Base-by-base conservation (phyloP, 2,113 vertebrate species). In the Trogon surrucura region DNA sequence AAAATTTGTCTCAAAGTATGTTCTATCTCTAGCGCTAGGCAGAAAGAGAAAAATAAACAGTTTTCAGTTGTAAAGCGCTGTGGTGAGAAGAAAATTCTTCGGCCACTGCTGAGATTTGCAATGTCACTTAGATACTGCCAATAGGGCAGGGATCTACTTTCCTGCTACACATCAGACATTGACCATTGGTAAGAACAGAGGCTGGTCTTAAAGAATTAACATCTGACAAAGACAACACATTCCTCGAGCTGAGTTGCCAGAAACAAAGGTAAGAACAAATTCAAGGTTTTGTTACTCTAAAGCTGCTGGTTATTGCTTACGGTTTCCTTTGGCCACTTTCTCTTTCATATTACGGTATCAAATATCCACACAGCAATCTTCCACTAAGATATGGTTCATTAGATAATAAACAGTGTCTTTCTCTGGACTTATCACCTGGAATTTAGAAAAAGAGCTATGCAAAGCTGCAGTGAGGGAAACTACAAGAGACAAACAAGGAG, bases 401-500 rank as follows among this genome's bases (percentile, higher is more conserved):
- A 70, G 54, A 23, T 38, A 53, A 80, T 8, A 88, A 81, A 51
- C 56, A 56, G 13, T 41, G 14, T 26, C 26, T 78, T 83, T 84
- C 57, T 74, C 79, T 88, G 51, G 45, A 13, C 25, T 95, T 64
- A 56, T 51, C 53, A 78, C 48, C 44, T 75, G 75, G 36, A 96
- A 85, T 56, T 64, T 18, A 86, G 67, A 74, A 80, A 85, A 91
- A 69, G 22, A 20, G 14, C 66, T 85, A 13, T 2, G 11, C 17
- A 79, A 89, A 91, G 23, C 47, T 91, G 56, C 67, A 83, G 71
- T 1, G 8, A 16, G 9, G 60, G 47, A 80, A 89, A 96, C 78
- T 38, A 67, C 13, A 6, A 58, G 78, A 94, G 72, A 56, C 67
- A 95, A 95, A 95, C 75, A 93, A 90, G 90, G 90, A 96, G 95